Evolutionary conservation across 1,140 invertebrate genomes (phyloP), one percentile per base, ranked within the genome.

Genomic region (Nephila pilipes): DNA sequence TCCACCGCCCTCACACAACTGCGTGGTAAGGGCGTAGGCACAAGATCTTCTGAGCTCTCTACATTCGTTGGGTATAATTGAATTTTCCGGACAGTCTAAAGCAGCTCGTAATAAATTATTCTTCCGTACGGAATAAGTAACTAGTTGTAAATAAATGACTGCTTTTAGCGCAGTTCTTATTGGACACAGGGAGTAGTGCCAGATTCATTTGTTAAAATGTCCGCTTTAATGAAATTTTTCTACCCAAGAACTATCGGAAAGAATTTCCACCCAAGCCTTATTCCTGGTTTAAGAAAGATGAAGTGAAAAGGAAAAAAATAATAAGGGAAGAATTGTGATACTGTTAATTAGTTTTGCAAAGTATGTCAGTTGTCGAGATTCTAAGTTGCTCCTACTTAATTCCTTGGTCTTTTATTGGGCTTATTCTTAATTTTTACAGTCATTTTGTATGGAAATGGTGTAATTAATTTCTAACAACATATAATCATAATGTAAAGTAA

Each of bases 121-220:
- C 81, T 58, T 81, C 60, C 81, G 36, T 60, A 85, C 81, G 32
- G 90, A 92, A 92, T 92, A 92, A 85, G 90, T 92, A 92, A 92
- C 90, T 92, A 92, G 80, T 85, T 92, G 90, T 38, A 92, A 92
- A 92, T 92, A 92, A 92, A 92, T 85, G 90, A 85, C 80, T 92
- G 90, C 90, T 92, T 92, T 92, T 92, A 92, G 90, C 80, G 57
- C 80, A 85, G 18, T 57, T 81, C 38, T 92, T 92, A 92, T 85
- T 92, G 90, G 36, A 32, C 80, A 57, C 81, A 60, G 38, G 65
- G 55, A 46, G 38, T 29, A 16, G 12, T 79, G 65, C 88, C 88
- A 83, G 79, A 91, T 91, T 91, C 75, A 91, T 91, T 91, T 91
- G 89, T 91, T 79, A 91, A 91, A 91, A 91, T 91, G 89, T 83